Base-by-base conservation (phyloP, 1,140 invertebrate species). In the Tachypleus tridentatus region DNA sequence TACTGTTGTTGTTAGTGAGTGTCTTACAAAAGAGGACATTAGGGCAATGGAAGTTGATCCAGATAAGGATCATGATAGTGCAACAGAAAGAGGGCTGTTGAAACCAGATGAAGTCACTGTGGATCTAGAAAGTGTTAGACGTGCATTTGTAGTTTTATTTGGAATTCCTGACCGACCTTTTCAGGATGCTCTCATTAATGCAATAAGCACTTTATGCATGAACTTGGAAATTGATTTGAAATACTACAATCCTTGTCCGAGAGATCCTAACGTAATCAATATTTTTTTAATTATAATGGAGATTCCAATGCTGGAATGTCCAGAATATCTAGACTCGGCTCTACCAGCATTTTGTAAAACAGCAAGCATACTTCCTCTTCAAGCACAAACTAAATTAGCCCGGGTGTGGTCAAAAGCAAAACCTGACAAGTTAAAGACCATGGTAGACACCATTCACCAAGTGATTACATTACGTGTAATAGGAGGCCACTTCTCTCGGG, bases 211-310 rank as follows among this genome's bases (percentile, higher is more conserved):
- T 7, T 77, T 93, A 61, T 85, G 86, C 0, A 84, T 85, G 70
- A 84, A 82, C 69, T 79, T 91, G 65, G 84, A 86, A 72, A 82
- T 89, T 76, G 86, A 91, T 72, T 76, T 92, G 61, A 79, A 85
- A 72, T 80, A 85, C 71, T 69, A 81, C 72, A 77, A 80, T 49
- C 65, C 68, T 7, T 68, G 79, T 68, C 76, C 81, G 77, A 72
- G 78, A 74, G 76, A 77, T 69, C 78, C 79, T 51, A 73, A 77
- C 65, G 77, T 83, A 49, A 74, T 86, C 48, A 90, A 92, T 73
- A 86, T 89, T 57, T 86, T 94, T 70, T 79, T 93, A 48, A 91
- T 94, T 67, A 85, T 92, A 11, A 88, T 93, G 74, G 91, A 96
- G 78, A 87, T 93, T 68, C 90, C 90, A 5, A 84, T 85, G 64